Conservation (phyloP, 2,113 vertebrate genomes). For the Nesogale talazaci region DNA sequence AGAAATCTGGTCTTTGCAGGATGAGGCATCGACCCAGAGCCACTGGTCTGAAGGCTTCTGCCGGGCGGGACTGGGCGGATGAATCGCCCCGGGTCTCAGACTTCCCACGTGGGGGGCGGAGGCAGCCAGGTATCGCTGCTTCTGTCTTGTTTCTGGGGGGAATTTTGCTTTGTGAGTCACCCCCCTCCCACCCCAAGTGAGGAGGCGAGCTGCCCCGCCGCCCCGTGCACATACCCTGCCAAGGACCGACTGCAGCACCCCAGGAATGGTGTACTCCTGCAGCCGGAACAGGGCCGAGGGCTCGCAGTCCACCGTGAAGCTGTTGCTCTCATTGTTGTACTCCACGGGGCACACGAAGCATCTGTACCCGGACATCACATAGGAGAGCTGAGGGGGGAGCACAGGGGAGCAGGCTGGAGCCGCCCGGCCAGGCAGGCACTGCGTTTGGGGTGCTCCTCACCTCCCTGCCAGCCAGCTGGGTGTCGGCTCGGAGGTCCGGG, state of each 20-base stretch:
- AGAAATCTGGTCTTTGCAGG: not conserved
- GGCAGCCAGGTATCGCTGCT: not conserved
- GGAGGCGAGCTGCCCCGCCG: accelerated
- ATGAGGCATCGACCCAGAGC: not conserved
- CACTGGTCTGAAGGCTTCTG: not conserved
- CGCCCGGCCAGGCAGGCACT: not conserved
- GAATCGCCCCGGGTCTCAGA: not conserved
- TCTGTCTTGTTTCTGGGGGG: not conserved
- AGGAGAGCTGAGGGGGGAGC: conserved; percentile 90
- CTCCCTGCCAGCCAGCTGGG: not conserved
- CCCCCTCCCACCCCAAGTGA: not conserved
- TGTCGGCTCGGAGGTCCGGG: not conserved
- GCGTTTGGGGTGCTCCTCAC: not conserved
- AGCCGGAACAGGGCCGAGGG: conserved; percentile 96
- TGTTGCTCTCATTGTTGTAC: conserved; percentile 98
- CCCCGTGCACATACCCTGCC: conserved; percentile 91
- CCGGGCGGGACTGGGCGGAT: not conserved
- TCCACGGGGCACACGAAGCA: conserved; percentile 99
- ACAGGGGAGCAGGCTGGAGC: not conserved
- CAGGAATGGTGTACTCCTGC: conserved; percentile 93
- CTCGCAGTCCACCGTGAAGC: conserved; percentile 97
- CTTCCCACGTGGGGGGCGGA: not conserved
- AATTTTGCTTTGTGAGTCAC: not conserved
- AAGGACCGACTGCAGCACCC: conserved; percentile 90
- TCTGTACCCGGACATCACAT: conserved; percentile 95